Conservation (phyloP, 2,797 vertebrate genomes). For the Tamandua tetradactyla region DNA sequence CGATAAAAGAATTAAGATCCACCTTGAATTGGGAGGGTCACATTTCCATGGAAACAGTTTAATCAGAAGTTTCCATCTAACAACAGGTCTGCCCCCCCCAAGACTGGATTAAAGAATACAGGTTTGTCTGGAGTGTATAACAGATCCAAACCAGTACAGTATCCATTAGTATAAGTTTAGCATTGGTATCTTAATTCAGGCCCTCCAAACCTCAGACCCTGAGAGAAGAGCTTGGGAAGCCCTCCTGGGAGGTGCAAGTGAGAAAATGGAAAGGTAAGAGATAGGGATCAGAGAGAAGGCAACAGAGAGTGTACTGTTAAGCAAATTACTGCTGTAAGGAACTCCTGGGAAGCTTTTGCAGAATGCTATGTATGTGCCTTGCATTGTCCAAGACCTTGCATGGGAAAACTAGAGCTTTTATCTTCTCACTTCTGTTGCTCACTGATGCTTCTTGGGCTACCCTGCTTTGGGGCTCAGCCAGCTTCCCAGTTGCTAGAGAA, state of each 20-base stretch:
- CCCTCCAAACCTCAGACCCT: neutral
- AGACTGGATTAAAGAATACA: too few species aligned
- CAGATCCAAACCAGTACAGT: too few species aligned
- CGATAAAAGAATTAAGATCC: too few species aligned
- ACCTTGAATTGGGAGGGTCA: too few species aligned
- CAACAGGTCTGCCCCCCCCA: too few species aligned
- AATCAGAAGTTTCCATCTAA: too few species aligned
- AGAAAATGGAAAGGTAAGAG: neutral
- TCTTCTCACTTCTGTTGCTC: neutral
- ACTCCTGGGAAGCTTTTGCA: neutral
- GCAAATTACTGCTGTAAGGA: neutral
- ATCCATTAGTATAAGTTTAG: neutral
- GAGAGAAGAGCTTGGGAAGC: neutral
- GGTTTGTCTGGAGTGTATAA: too few species aligned
- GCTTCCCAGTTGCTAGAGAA: neutral
- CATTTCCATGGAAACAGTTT: too few species aligned
- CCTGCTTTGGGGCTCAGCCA: fast-evolving
- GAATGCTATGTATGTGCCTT: neutral
- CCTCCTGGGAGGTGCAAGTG: neutral
- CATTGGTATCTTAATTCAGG: neutral
- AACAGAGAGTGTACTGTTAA: too few species aligned
- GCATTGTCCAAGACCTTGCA: neutral
- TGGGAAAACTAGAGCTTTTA: neutral
- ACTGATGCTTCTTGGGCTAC: neutral
- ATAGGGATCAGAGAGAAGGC: neutral